phyloP scores from a whole-genome alignment of 2,888 invertebrate genomes.

The Deilephila elpenor region DNA sequence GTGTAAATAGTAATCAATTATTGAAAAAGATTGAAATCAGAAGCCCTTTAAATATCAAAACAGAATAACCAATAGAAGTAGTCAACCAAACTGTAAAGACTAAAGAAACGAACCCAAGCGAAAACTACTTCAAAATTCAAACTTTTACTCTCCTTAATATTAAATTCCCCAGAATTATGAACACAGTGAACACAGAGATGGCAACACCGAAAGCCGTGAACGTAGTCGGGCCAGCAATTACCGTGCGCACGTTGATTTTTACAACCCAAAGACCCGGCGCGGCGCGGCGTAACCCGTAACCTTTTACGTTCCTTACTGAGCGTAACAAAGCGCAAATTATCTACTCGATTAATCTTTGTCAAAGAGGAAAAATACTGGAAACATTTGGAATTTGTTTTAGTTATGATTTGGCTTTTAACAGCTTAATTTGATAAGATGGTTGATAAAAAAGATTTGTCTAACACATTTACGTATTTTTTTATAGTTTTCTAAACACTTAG shows the following conservation, averaged over 20 bases:
- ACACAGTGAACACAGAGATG: too few species aligned
- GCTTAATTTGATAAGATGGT: not conserved
- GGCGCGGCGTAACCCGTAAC: not conserved
- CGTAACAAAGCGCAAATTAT: slow-evolving; percentile 22
- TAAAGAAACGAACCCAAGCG: too few species aligned
- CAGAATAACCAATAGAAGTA: too few species aligned
- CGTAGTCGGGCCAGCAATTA: not conserved
- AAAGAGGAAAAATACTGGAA: not conserved
- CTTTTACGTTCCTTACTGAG: slow-evolving; percentile 7
- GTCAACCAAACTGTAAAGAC: too few species aligned
- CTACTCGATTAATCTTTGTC: slow-evolving; percentile 27
- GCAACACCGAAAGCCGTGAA: slow-evolving; percentile 2
- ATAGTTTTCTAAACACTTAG: too few species aligned
- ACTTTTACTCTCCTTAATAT: too few species aligned
- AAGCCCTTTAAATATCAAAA: too few species aligned
- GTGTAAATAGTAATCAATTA: too few species aligned
- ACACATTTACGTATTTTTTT: too few species aligned
- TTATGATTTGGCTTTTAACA: not conserved
- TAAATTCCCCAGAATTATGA: not conserved
- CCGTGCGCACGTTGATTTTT: slow-evolving; percentile 1
- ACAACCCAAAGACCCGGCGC: not conserved
- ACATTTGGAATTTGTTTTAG: not conserved
- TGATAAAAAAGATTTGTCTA: too few species aligned
- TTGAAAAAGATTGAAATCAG: too few species aligned
- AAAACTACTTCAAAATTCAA: too few species aligned